phyloP scores from a whole-genome alignment of 2,888 invertebrate species.

The Sinohyriopsis cumingii region DNA sequence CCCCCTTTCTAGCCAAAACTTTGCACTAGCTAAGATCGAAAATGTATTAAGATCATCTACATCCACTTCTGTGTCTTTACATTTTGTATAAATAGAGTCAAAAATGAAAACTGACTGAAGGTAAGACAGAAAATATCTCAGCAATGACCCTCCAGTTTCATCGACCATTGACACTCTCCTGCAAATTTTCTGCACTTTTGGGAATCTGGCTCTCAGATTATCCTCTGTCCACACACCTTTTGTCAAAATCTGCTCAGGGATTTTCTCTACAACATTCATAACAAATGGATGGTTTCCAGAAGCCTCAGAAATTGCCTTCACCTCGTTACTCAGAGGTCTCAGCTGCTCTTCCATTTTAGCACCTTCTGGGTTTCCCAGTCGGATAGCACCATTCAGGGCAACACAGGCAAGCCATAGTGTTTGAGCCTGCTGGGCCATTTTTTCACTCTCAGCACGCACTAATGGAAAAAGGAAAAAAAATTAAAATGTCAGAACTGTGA shows the following conservation, averaged over 20 bases:
- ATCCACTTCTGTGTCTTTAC: slow-evolving; percentile 50
- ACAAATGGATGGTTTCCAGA: slow-evolving; percentile 83
- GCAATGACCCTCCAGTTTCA: slow-evolving; percentile 86
- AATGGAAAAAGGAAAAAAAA: slow-evolving; percentile 19
- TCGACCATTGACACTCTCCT: slow-evolving; percentile 89
- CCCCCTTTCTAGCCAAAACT: slow-evolving; percentile 88
- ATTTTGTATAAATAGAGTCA: slow-evolving; percentile 74
- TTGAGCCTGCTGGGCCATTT: slow-evolving; percentile 78
- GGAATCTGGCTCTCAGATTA: slow-evolving; percentile 87
- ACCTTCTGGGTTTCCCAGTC: slow-evolving; percentile 75
- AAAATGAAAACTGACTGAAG: slow-evolving; percentile 86
- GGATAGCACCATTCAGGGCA: slow-evolving; percentile 85
- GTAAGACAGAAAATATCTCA: slow-evolving; percentile 85
- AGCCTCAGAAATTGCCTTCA: slow-evolving; percentile 60
- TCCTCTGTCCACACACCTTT: slow-evolving; percentile 92
- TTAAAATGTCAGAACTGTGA: too few species aligned
- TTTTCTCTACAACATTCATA: slow-evolving; percentile 81
- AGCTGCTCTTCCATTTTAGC: slow-evolving; percentile 53
- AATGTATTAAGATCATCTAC: slow-evolving; percentile 81
- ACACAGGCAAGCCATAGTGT: slow-evolving; percentile 96
- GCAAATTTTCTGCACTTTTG: slow-evolving; percentile 78
- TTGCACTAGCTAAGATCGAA: slow-evolving; percentile 89
- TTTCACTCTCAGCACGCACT: slow-evolving; percentile 71
- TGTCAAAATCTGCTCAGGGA: slow-evolving; percentile 84
- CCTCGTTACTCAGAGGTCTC: slow-evolving; percentile 60